phyloP scores from a whole-genome alignment of 2,888 invertebrate species.

The Xylota sylvarum region DNA sequence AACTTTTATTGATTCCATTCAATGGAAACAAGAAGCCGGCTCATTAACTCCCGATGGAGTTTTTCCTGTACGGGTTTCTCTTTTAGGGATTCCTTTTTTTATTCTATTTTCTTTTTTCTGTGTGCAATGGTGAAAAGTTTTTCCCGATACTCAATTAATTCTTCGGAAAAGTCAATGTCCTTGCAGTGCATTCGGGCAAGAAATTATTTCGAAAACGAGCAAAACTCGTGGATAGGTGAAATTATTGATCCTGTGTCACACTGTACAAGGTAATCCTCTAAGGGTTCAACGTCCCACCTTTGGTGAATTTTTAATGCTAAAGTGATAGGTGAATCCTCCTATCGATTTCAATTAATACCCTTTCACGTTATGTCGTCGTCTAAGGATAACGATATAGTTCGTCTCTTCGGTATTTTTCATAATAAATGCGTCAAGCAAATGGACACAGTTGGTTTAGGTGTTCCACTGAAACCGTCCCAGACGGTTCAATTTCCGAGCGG shows the following conservation, averaged over 20 bases:
- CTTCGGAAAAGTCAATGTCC: slow-evolving; percentile 71
- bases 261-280: slow-evolving; percentile 38
- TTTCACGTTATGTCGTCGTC: slow-evolving; percentile 1
- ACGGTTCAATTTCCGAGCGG: slow-evolving; percentile 37
- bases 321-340: slow-evolving; percentile 28
- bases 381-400: slow-evolving; percentile 31
- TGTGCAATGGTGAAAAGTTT: slow-evolving; percentile 36
- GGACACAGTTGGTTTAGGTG: slow-evolving; percentile 39
- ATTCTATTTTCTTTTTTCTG: neutral
- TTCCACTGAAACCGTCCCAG: slow-evolving; percentile 22
- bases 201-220: slow-evolving; percentile 54
- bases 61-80: slow-evolving; percentile 33
- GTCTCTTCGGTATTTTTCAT: slow-evolving; percentile 26
- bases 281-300: slow-evolving; percentile 32
- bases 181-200: slow-evolving; percentile 64
- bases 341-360: slow-evolving; percentile 59
- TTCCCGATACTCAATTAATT: slow-evolving; percentile 63
- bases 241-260: slow-evolving; percentile 44
- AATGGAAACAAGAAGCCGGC: slow-evolving; percentile 64
- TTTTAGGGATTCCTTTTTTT: slow-evolving; percentile 7
- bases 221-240: slow-evolving; percentile 42
- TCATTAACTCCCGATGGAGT: slow-evolving; percentile 69
- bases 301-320: slow-evolving; percentile 39
- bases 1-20: slow-evolving; percentile 70
- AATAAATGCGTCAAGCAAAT: slow-evolving; percentile 33